Evolutionary conservation across 2,797 vertebrate genomes (phyloP), one percentile per base, ranked within the genome.

Genomic region (Lagodon rhomboides): DNA sequence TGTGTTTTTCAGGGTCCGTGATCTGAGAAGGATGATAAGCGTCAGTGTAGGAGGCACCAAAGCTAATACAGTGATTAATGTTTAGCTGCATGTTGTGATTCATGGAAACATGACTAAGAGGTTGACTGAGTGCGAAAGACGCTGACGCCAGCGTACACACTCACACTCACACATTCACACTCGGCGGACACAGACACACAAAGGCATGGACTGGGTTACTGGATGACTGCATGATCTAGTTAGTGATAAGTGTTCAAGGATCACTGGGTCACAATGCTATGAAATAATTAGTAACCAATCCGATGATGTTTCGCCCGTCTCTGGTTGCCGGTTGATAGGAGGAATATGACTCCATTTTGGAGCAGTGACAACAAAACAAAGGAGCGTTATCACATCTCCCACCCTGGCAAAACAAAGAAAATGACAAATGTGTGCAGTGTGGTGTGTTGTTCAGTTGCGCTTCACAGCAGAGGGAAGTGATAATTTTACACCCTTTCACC

Each of bases 51-150:
- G 86, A 80, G 80, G 77, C 64, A 23, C 56, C 63, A 23, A 17
- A 59, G 82, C 81, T 70, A 69, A 83, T 47, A 23, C 73, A 50
- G 50, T 83, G 82, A 90, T 84, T 80, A 86, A 89, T 86, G 85
- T 87, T 82, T 77, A 86, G 73, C 89, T 87, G 73, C 79, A 41
- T 85, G 89, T 85, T 83, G 77, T 85, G 80, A 90, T 84, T 89
- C 89, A 87, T 56, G 71, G 75, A 84, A 85, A 89, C 80, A 83
- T 89, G 89, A 91, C 82, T 86, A 73, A 91, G 80, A 76, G 79
- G 73, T 67, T 86, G 84, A 86, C 77, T 84, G 83, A 79, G 82
- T 87, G 85, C 73, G 85, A 90, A 81, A 79, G 68, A 81, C 59
- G 46, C 79, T 81, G 75, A 89, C 15, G 53, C 61, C 46, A 65